Percentiles rank a stretch among this genome's conserved stretches.
Evolutionary conservation across 2,888 invertebrate genomes (phyloP).

Genomic region (Agriopis marginaria): DNA sequence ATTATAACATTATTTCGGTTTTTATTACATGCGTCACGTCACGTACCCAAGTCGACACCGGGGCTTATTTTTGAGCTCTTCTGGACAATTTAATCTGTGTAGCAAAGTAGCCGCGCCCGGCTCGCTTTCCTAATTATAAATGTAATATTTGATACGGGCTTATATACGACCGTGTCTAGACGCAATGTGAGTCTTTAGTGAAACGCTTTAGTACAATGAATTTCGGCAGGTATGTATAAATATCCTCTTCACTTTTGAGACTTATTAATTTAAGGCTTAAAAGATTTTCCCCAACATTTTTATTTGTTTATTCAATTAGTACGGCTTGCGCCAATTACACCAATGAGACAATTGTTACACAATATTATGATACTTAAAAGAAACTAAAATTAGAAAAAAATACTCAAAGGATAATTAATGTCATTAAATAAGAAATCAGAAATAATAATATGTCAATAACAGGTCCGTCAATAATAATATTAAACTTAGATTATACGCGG

Average conservation of each 20-base stretch:
- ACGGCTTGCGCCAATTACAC: too few species aligned
- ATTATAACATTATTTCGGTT: too few species aligned
- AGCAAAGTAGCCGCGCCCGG: not conserved
- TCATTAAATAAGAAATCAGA: too few species aligned
- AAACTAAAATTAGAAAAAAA: too few species aligned
- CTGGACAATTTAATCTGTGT: not conserved
- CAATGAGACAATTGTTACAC: too few species aligned
- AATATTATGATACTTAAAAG: too few species aligned
- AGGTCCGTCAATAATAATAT: too few species aligned
- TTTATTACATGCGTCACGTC: not conserved
- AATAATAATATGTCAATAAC: too few species aligned
- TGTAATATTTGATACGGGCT: constrained; percentile 7
- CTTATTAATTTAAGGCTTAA: not conserved
- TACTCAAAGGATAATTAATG: too few species aligned
- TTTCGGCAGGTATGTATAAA: not conserved
- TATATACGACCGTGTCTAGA: constrained; percentile 2
- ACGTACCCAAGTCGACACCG: not conserved
- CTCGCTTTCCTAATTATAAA: constrained; percentile 7
- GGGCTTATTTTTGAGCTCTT: not conserved
- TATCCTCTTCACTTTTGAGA: not conserved
- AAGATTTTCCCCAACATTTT: too few species aligned
- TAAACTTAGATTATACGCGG: too few species aligned
- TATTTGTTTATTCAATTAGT: too few species aligned
- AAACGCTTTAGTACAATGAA: not conserved
- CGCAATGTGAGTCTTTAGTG: constrained; percentile 1